phyloP scores from a whole-genome alignment of 1,140 invertebrate species.

The Drosophila yakuba region DNA sequence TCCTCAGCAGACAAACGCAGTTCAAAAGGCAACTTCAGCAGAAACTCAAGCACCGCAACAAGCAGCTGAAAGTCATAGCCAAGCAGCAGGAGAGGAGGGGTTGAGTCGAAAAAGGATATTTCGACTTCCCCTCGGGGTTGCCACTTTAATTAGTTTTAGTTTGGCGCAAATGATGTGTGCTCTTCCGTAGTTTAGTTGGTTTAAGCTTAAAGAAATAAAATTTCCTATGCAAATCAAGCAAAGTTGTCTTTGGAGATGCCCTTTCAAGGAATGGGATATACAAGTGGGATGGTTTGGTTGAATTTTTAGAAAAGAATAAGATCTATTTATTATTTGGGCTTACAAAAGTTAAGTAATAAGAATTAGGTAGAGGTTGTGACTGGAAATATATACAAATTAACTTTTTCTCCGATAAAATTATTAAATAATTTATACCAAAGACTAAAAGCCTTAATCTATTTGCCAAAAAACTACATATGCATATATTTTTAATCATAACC shows the following conservation, averaged over 20 bases:
- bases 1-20: conserved; percentile 50
- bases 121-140: conserved; percentile 5
- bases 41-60: conserved; percentile 49
- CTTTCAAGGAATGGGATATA: background rate
- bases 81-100: conserved; percentile 29
- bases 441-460: too few species aligned
- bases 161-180: conserved; percentile 43
- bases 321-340: too few species aligned
- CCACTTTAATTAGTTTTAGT: conserved; percentile 42
- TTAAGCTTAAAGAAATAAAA: conserved; percentile 56
- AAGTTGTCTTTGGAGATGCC: conserved; percentile 18
- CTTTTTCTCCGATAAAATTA: too few species aligned
- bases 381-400: too few species aligned
- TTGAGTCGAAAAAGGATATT: conserved; percentile 2
- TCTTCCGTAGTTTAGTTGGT: conserved; percentile 30
- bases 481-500: background rate
- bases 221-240: conserved; percentile 50
- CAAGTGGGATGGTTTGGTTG: background rate
- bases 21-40: conserved; percentile 53
- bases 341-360: too few species aligned
- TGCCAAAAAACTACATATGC: too few species aligned
- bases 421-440: too few species aligned
- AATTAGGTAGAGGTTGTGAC: too few species aligned
- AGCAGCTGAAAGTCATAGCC: conserved; percentile 45
- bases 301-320: background rate